Evolutionary conservation across 1,140 invertebrate genomes (phyloP).

Genomic region (Pissodes strobi): DNA sequence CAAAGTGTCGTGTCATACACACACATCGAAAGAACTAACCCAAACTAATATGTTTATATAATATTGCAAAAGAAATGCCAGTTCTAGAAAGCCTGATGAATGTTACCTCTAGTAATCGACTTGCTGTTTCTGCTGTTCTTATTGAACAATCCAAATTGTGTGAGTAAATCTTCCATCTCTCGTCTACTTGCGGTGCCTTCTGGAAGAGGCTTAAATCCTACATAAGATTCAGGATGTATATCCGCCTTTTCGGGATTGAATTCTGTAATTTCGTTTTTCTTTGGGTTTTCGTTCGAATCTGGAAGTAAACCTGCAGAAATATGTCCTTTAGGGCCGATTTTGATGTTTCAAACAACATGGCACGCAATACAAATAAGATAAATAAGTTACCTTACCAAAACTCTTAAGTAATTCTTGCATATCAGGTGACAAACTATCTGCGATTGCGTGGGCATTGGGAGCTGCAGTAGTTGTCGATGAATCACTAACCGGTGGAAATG

Average conservation of each 20-base stretch:
- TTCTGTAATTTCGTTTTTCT: slow-evolving; percentile 4
- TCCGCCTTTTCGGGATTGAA: slow-evolving; percentile 42
- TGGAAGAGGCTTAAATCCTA: slow-evolving; percentile 64
- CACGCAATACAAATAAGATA: neutral
- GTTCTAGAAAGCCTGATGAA: too few species aligned
- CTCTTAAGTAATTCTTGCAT: slow-evolving; percentile 56
- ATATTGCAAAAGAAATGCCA: too few species aligned
- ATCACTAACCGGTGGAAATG: slow-evolving; percentile 18
- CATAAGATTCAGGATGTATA: slow-evolving; percentile 58
- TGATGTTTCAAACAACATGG: neutral
- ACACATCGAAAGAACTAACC: neutral
- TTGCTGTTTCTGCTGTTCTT: slow-evolving; percentile 38
- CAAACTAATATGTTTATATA: too few species aligned
- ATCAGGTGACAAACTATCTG: slow-evolving; percentile 54
- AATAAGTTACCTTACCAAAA: slow-evolving; percentile 49
- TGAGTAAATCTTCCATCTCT: slow-evolving; percentile 63
- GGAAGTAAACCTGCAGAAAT: slow-evolving; percentile 25
- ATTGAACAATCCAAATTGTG: slow-evolving; percentile 61
- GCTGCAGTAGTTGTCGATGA: slow-evolving; percentile 35
- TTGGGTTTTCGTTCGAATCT: slow-evolving; percentile 11
- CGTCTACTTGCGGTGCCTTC: slow-evolving; percentile 55
- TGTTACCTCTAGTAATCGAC: slow-evolving; percentile 21
- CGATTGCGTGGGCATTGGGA: slow-evolving; percentile 51
- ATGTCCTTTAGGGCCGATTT: neutral
- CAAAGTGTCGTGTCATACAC: too few species aligned